Conservation (phyloP, 2,797 vertebrate genomes). For the Discoglossus pictus region DNA sequence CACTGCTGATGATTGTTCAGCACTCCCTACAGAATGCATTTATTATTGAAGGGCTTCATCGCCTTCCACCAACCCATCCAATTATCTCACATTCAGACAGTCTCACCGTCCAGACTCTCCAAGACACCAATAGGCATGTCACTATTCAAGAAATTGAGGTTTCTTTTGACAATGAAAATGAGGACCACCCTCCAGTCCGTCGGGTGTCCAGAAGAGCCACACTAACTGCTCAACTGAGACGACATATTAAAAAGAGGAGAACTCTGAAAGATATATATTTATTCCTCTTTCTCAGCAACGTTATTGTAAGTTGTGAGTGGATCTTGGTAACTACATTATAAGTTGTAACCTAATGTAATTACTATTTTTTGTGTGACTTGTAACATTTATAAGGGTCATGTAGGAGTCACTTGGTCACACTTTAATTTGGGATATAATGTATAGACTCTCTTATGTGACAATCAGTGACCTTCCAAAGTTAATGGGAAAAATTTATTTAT, state of each 20-base stretch:
- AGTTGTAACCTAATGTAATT: too few species aligned
- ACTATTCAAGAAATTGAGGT: conserved; percentile 49
- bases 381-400: too few species aligned
- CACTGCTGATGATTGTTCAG: conserved; percentile 71
- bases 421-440: too few species aligned
- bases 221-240: conserved; percentile 45
- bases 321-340: too few species aligned
- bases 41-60: conserved; percentile 76
- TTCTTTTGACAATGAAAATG: neutral
- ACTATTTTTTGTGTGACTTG: too few species aligned
- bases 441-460: too few species aligned
- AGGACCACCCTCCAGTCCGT: conserved; percentile 5
- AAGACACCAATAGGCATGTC: conserved; percentile 55
- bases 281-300: conserved; percentile 72
- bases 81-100: neutral
- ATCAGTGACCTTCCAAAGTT: too few species aligned
- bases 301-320: conserved; percentile 78
- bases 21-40: conserved; percentile 76
- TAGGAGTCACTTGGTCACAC: too few species aligned
- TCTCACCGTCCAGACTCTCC: conserved; percentile 55
- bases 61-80: conserved; percentile 64
- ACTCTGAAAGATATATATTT: conserved; percentile 72
- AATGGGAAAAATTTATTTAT: too few species aligned
- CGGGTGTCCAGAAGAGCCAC: conserved; percentile 48
- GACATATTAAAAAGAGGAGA: conserved; percentile 76